A percentile compares a stretch with the other conserved stretches of the same genome.
Evolutionary conservation across 2,797 vertebrate genomes (phyloP).

Genomic region (Microctenopoma steveboyesi): DNA sequence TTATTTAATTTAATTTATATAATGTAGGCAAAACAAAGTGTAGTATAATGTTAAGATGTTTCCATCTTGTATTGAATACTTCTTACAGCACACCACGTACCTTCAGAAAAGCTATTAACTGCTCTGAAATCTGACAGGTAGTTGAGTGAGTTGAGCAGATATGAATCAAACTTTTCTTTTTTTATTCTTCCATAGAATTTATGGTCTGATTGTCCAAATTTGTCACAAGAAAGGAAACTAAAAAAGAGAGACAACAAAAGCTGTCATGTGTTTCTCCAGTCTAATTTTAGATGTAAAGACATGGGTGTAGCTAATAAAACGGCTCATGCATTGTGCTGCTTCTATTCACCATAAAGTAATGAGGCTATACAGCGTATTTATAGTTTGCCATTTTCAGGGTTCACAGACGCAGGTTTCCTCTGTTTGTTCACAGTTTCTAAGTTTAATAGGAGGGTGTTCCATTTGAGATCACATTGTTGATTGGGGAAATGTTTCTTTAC

Average conservation of each 20-base stretch:
- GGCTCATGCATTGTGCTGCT: slow-evolving; percentile 55
- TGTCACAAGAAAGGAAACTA: slow-evolving; percentile 36
- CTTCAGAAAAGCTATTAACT: not conserved
- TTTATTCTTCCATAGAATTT: slow-evolving; percentile 21
- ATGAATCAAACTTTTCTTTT: not conserved
- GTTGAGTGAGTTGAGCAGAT: slow-evolving; percentile 12
- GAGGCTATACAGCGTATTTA: slow-evolving; percentile 60
- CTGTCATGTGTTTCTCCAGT: slow-evolving; percentile 24
- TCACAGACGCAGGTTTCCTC: slow-evolving; percentile 65
- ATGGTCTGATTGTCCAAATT: slow-evolving; percentile 10
- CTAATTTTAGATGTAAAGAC: slow-evolving; percentile 52
- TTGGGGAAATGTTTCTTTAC: slow-evolving; percentile 21
- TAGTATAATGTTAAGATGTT: no score
- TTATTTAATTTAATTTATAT: no score
- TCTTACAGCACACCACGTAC: no score
- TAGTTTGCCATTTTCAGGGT: slow-evolving; percentile 52
- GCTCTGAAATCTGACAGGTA: slow-evolving; percentile 1
- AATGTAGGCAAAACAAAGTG: no score
- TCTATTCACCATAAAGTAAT: slow-evolving; percentile 44
- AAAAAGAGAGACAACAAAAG: slow-evolving; percentile 36
- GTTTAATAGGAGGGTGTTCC: slow-evolving; percentile 47
- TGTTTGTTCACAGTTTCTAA: slow-evolving; percentile 71
- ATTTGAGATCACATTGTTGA: slow-evolving; percentile 35
- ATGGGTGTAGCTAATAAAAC: slow-evolving; percentile 54
- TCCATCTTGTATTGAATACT: no score